A percentile compares a stretch with the other conserved stretches of the same genome.
These are phyloP conservation scores for Pseudeuparius sepicola DNA, from an alignment of 2,888 invertebrate genomes.

Conservation along the genomic window DNA sequence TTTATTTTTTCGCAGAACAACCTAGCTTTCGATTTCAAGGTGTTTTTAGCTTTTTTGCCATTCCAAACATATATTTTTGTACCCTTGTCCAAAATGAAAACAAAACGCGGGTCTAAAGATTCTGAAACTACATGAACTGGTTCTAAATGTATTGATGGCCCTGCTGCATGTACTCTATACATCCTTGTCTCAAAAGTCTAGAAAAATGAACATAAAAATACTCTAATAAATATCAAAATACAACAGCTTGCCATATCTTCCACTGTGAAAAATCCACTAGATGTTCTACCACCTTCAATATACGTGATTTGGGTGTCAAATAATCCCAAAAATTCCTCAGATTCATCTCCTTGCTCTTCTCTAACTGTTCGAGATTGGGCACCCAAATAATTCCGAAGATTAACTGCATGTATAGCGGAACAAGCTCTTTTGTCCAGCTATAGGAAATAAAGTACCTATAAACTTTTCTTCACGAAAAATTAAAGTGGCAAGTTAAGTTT, in stretches of 20 bases:
- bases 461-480: not conserved
- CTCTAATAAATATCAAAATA: not conserved
- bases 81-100: constrained; percentile 85
- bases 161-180: constrained; percentile 84
- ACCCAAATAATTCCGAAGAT: constrained; percentile 89
- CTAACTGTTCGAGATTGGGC: constrained; percentile 88
- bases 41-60: constrained; percentile 78
- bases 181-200: constrained; percentile 74
- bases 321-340: constrained; percentile 86
- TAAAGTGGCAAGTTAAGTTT: constrained; percentile 4
- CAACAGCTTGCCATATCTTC: constrained; percentile 66
- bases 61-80: constrained; percentile 84
- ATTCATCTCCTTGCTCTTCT: constrained; percentile 96
- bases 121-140: constrained; percentile 62
- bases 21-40: constrained; percentile 76
- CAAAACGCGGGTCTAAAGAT: constrained; percentile 83
- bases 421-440: constrained; percentile 90
- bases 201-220: constrained; percentile 14
- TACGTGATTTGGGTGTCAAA: constrained; percentile 89
- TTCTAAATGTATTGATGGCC: constrained; percentile 78
- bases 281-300: constrained; percentile 95
- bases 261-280: constrained; percentile 94
- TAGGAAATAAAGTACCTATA: constrained; percentile 20
- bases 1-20: constrained; percentile 97
- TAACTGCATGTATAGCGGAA: constrained; percentile 97